Base-by-base conservation (phyloP, 1,140 invertebrate species). In the Pogonus chalceus region DNA sequence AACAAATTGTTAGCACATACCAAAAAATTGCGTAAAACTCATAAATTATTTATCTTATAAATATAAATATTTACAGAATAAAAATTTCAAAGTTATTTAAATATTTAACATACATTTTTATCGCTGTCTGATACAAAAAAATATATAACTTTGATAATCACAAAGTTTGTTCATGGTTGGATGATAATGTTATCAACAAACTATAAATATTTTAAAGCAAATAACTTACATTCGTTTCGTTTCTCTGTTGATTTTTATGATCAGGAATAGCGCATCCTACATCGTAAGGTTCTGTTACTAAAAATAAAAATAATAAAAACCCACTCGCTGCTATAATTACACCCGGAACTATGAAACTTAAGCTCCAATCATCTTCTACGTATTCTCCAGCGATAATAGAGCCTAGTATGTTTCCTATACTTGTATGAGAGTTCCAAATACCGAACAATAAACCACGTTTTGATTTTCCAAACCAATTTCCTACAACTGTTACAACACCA, bases 341-440 rank as follows among this genome's bases (percentile, higher is more conserved):
- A n/a, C 89, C 90, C 3, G 95, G 95, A 48, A 96, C 82, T 35
- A 96, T 85, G 68, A 98, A 97, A 22, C 91, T 94, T 24, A 90
- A 69, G 1, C 89, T 85, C 95, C 95, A 98, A 68, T 93, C 83
- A 0, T 67, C 73, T 65, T 89, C 85, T 4, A 97, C 90, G 73
- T 85, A 96, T 35, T 79, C 65, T 0, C 87, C 89, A 7, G 93
- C 90, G 53, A 97, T 86, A 2, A 93, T 57, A 0, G 83, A 79
- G 31, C 76, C 94, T 47, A 96, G 66, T 65, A 98, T 96, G 69
- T 98, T 98, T 23, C 95, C 95, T 10, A 97, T 77, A 0, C 91
- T 95, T 0, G 94, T 96, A 62, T 98, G 94, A 1, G 93, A 94
- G 72, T 98, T 98, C 94, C 80, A 98, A 12, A 97, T 78, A 12